phyloP scores from a whole-genome alignment of 2,113 vertebrate species.

The Bucco capensis region DNA sequence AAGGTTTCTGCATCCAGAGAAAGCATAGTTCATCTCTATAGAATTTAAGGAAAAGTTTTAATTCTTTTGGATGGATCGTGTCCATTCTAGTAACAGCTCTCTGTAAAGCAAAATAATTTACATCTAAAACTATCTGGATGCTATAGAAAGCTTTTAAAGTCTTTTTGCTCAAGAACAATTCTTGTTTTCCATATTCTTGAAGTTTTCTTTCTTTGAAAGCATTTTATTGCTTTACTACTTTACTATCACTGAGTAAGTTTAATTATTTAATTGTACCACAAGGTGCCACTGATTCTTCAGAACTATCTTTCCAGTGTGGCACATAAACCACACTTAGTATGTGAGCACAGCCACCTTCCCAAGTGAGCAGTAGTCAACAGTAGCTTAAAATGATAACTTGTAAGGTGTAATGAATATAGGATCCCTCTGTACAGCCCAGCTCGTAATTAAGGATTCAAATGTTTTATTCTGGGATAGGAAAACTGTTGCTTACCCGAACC shows the following conservation, averaged over 20 bases:
- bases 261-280: not conserved
- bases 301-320: not conserved
- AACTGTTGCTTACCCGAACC: conserved; percentile 78
- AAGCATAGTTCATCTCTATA: not conserved
- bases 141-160: not conserved
- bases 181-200: not conserved
- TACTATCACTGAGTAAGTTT: not conserved
- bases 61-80: not conserved
- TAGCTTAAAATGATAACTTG: not conserved
- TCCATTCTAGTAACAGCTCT: not conserved
- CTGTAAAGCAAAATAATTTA: not conserved
- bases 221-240: not conserved
- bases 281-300: not conserved
- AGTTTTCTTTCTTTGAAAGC: not conserved
- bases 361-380: not conserved
- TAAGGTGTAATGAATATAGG: too few relatives aligned
- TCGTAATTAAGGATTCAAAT: not conserved
- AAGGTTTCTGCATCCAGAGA: not conserved
- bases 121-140: not conserved
- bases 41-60: not conserved
- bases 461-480: not conserved
- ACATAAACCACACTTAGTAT: not conserved
- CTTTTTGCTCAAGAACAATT: not conserved
- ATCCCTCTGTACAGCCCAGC: not conserved
- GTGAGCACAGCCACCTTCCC: not conserved